phyloP scores from a whole-genome alignment of 2,113 vertebrate species.

The Micromys minutus region DNA sequence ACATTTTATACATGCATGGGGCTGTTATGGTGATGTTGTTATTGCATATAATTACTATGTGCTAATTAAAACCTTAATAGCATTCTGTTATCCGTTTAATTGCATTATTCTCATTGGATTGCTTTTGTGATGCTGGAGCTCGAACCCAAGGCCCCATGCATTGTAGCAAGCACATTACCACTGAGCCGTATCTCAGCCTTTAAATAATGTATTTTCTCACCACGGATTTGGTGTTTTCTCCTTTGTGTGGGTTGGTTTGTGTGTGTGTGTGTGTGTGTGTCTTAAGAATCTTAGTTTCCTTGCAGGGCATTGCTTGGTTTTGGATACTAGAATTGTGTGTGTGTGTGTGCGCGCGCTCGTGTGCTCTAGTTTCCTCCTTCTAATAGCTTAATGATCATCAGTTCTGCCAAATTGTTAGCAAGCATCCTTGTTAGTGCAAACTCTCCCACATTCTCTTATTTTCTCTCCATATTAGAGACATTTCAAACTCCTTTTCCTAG shows the following conservation, averaged over 20 bases:
- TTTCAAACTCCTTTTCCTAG: not conserved
- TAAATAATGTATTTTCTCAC: conserved; percentile 10
- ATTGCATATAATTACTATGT: not conserved
- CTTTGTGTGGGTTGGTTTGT: too few species aligned
- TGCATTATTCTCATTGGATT: not conserved
- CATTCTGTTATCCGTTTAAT: not conserved
- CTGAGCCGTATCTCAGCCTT: not conserved
- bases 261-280: not conserved
- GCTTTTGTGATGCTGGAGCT: not conserved
- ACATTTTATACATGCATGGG: not conserved
- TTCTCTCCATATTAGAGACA: not conserved
- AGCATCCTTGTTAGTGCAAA: not conserved
- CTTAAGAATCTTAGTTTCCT: not conserved
- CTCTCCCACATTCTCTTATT: not conserved
- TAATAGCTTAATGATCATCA: not conserved
- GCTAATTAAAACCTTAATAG: not conserved
- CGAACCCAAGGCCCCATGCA: not conserved
- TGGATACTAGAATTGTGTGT: not conserved
- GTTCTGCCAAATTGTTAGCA: not conserved
- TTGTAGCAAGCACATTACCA: not conserved
- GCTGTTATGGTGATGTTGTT: not conserved
- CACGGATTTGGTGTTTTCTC: not conserved
- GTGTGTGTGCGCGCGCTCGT: too few species aligned
- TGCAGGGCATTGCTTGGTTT: not conserved
- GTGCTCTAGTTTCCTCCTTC: not conserved